Evolutionary conservation across 2,113 vertebrate genomes (phyloP).

Genomic region (Aythya baeri): DNA sequence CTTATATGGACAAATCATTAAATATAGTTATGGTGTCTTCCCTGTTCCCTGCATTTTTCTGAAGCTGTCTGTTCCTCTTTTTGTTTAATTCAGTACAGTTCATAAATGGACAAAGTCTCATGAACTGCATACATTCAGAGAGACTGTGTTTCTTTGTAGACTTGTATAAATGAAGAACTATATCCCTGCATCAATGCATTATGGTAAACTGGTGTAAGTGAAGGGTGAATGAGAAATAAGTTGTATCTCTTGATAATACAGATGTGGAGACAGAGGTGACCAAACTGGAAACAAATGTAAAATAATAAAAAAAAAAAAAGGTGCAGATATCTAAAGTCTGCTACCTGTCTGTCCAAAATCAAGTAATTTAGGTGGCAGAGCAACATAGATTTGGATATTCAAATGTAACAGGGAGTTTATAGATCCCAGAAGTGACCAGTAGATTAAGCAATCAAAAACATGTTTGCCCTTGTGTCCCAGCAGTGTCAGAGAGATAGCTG

Average conservation of each 20-base stretch:
- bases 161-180: background rate
- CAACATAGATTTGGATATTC: background rate
- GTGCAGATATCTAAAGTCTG: slow-evolving; percentile 21
- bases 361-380: slow-evolving; percentile 42
- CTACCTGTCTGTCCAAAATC: background rate
- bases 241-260: background rate
- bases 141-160: background rate
- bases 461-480: background rate
- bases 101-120: background rate
- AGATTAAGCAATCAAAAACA: slow-evolving; percentile 34
- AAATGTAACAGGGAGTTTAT: background rate
- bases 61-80: background rate
- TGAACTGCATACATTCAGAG: background rate
- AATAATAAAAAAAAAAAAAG: slow-evolving; percentile 44
- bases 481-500: slow-evolving; percentile 35
- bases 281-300: slow-evolving; percentile 54
- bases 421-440: slow-evolving; percentile 17
- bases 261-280: slow-evolving; percentile 22
- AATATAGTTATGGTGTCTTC: background rate
- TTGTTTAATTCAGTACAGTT: background rate
- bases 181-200: background rate
- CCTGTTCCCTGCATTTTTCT: background rate
- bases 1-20: background rate
- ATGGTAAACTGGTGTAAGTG: background rate
- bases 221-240: background rate